A percentile compares a stretch with the other conserved stretches of the same genome.
Conservation (phyloP, 2,113 vertebrate genomes). For the Rhynchopsitta pachyrhyncha region DNA sequence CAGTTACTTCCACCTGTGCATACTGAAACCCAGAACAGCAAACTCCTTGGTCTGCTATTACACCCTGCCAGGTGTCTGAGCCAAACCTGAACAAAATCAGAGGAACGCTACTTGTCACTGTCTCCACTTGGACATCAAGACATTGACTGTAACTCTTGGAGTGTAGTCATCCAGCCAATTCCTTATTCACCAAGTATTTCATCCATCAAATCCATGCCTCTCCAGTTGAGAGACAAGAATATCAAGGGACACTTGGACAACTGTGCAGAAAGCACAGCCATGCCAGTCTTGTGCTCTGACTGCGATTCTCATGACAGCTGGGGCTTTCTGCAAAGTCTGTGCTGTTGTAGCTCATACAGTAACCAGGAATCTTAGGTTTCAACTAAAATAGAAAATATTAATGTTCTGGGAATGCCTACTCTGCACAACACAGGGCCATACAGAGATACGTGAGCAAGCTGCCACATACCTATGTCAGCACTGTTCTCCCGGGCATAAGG, state of each 20-base stretch:
- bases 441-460: fast-evolving
- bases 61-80: not conserved
- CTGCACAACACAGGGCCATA: fast-evolving
- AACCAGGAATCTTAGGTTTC: not conserved
- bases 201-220: not conserved
- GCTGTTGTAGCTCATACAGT: not conserved
- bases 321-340: not conserved
- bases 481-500: not conserved
- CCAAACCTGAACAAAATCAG: not conserved
- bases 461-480: not conserved
- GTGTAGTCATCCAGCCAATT: not conserved
- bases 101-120: not conserved
- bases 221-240: not conserved
- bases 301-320: not conserved
- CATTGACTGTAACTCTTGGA: not conserved
- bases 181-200: not conserved
- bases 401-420: not conserved
- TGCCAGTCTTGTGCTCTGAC: not conserved
- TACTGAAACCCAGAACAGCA: not conserved
- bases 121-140: not conserved
- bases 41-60: not conserved
- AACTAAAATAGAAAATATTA: not conserved
- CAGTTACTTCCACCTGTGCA: not conserved
- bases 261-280: not conserved
- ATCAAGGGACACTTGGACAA: not conserved